These are phyloP conservation scores for Idaea straminata DNA, from an alignment of 2,888 invertebrate species.

Conservation along the genomic window DNA sequence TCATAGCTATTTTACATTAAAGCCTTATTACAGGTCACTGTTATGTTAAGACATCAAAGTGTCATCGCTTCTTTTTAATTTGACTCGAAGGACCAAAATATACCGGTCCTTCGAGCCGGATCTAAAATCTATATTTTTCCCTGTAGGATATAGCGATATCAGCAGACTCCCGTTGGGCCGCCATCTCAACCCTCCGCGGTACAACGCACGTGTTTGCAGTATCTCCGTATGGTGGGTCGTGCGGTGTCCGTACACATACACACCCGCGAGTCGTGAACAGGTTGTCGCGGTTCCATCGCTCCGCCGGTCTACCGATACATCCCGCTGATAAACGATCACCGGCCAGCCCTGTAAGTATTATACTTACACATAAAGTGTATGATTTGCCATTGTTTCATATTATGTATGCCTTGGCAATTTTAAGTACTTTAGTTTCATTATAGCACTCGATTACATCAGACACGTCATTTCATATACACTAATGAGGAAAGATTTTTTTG, in stretches of 20 bases:
- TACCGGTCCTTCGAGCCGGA: neutral
- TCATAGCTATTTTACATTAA: too few species aligned
- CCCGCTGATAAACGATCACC: slow-evolving; percentile 44
- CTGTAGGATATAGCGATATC: slow-evolving; percentile 92
- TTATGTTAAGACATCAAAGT: too few species aligned
- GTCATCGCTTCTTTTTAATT: too few species aligned
- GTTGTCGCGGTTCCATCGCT: slow-evolving; percentile 96
- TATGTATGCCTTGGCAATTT: too few species aligned
- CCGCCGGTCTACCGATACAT: slow-evolving; percentile 89
- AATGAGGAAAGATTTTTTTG: too few species aligned
- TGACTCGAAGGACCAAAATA: too few species aligned
- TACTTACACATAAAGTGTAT: neutral
- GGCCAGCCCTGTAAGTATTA: slow-evolving; percentile 39
- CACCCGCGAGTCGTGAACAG: slow-evolving; percentile 96
- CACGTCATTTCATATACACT: too few species aligned
- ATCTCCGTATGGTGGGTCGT: slow-evolving; percentile 96
- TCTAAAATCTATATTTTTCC: neutral
- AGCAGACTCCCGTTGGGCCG: slow-evolving; percentile 97
- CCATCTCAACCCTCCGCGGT: slow-evolving; percentile 95
- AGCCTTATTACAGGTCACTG: too few species aligned
- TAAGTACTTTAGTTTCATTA: too few species aligned
- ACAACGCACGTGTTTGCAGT: slow-evolving; percentile 99
- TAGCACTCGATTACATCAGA: too few species aligned
- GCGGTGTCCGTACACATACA: slow-evolving; percentile 96
- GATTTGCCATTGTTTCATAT: too few species aligned